Evolutionary conservation across 2,797 vertebrate genomes (phyloP).

Genomic region (Pseudocheirus occidentalis): DNA sequence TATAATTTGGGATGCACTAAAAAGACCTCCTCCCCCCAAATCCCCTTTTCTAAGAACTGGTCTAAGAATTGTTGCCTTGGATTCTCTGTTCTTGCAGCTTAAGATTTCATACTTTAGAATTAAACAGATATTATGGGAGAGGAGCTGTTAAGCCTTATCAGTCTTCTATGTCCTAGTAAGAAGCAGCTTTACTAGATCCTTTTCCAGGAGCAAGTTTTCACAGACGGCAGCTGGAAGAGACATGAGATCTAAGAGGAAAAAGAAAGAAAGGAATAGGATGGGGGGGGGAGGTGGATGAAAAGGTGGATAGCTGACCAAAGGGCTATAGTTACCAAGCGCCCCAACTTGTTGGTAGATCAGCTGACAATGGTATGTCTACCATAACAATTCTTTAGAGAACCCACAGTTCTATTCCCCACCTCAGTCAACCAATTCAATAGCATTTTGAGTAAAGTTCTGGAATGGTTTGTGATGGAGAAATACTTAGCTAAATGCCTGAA

Average conservation of each 20-base stretch:
- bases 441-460: constrained; percentile 59
- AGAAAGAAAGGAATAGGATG: background rate
- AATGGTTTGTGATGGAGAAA: constrained; percentile 10
- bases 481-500: constrained; percentile 55
- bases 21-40: background rate
- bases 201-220: background rate
- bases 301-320: background rate
- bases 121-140: background rate
- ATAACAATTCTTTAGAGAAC: background rate
- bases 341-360: background rate
- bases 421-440: background rate
- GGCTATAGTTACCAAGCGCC: background rate
- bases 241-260: background rate
- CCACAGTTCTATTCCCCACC: background rate
- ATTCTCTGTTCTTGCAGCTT: background rate
- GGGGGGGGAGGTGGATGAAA: background rate
- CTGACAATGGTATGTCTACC: background rate
- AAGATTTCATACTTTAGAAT: background rate
- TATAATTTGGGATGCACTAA: background rate
- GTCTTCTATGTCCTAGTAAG: background rate
- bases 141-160: background rate
- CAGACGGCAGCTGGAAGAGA: background rate
- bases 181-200: background rate
- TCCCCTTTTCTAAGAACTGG: background rate
- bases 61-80: background rate